phyloP scores from a whole-genome alignment of 2,113 vertebrate genomes.

The Macrotus californicus region DNA sequence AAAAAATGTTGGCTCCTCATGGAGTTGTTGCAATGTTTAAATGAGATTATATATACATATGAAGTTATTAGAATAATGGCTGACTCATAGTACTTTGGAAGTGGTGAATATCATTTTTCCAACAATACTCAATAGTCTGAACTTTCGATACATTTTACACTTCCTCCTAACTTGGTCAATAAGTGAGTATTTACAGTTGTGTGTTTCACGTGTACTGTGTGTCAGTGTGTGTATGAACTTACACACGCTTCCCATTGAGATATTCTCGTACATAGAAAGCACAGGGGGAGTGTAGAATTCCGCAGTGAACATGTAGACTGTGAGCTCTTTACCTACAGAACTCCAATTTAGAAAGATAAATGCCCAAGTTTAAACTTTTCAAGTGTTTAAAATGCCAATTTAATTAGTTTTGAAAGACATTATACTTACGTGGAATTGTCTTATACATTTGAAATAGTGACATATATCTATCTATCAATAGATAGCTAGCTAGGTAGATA shows the following conservation, averaged over 20 bases:
- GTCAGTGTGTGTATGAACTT: not conserved
- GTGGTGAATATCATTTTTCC: not conserved
- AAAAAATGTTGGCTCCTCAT: not conserved
- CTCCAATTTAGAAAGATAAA: not conserved
- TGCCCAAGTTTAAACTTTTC: not conserved
- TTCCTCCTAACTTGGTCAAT: not conserved
- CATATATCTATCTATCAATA: no score
- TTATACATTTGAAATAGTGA: not conserved
- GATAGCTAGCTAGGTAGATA: not conserved
- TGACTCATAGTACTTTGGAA: not conserved
- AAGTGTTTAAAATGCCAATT: conserved; percentile 3
- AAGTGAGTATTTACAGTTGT: not conserved
- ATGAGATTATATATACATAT: not conserved
- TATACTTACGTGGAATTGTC: not conserved
- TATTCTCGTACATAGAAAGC: rapidly evolving
- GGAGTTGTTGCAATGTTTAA: not conserved
- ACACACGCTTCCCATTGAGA: not conserved
- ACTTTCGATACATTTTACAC: not conserved
- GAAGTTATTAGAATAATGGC: not conserved
- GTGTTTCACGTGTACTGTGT: not conserved
- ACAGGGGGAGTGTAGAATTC: not conserved
- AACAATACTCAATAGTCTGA: not conserved
- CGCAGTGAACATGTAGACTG: not conserved
- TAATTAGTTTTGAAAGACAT: not conserved
- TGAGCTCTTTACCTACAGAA: rapidly evolving